Conservation (phyloP, 2,113 vertebrate genomes). For the Camelus bactrianus region DNA sequence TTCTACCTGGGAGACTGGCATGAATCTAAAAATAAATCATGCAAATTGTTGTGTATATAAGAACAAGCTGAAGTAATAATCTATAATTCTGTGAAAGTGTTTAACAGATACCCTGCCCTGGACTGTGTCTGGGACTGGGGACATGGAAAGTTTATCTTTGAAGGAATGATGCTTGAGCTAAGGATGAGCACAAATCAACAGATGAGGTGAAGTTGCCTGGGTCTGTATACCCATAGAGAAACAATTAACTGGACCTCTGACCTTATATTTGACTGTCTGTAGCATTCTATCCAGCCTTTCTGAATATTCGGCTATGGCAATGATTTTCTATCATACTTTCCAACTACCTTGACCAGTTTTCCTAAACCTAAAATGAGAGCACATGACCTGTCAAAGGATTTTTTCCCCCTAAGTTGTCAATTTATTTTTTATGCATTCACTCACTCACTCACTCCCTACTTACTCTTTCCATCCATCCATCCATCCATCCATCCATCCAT, state of each 20-base stretch:
- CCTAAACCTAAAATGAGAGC: not conserved
- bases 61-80: conserved; percentile 1
- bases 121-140: not conserved
- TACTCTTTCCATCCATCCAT: not conserved
- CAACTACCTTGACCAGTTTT: not conserved
- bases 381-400: not conserved
- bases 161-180: not conserved
- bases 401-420: not conserved
- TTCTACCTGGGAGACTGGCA: not conserved
- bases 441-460: not conserved
- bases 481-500: not conserved
- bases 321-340: conserved; percentile 7
- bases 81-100: not conserved
- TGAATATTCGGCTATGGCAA: not conserved
- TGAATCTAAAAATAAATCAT: conserved; percentile 36
- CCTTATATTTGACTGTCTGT: not conserved
- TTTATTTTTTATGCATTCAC: not conserved
- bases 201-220: not conserved
- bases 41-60: not conserved
- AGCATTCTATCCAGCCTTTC: not conserved
- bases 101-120: not conserved
- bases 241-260: not conserved
- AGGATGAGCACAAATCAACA: not conserved
- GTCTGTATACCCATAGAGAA: not conserved
- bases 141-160: not conserved